Evolutionary conservation across 2,797 vertebrate genomes (phyloP).

Genomic region (Allobates femoralis): DNA sequence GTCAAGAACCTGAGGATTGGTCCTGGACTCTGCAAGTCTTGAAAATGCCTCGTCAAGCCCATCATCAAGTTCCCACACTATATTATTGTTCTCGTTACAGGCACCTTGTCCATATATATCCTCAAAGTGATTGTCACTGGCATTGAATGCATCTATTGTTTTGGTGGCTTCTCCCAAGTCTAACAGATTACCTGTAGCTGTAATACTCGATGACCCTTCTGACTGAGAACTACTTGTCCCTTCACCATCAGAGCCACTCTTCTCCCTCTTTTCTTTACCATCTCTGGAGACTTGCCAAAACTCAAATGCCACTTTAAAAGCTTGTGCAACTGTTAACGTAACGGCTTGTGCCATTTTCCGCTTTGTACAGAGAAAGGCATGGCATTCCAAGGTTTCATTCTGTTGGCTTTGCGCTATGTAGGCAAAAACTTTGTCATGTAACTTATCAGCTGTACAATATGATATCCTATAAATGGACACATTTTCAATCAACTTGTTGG

Average conservation of each 20-base stretch:
- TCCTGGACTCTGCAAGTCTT: slow-evolving; percentile 95
- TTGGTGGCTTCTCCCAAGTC: slow-evolving; percentile 86
- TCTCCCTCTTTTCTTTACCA: slow-evolving; percentile 89
- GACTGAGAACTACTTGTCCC: slow-evolving; percentile 74
- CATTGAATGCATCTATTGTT: slow-evolving; percentile 75
- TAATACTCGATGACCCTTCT: slow-evolving; percentile 74
- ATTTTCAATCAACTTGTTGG: slow-evolving; percentile 91
- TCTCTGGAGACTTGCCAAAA: slow-evolving; percentile 95
- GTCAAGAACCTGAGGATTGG: slow-evolving; percentile 96
- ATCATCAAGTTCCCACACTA: slow-evolving; percentile 91
- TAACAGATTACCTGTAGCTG: slow-evolving; percentile 85
- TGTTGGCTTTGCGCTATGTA: slow-evolving; percentile 97
- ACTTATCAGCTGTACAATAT: too few relatives aligned
- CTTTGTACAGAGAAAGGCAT: slow-evolving; percentile 95
- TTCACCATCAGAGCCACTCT: slow-evolving; percentile 81
- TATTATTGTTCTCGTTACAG: slow-evolving; percentile 84
- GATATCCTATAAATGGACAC: slow-evolving; percentile 93
- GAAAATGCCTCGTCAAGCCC: slow-evolving; percentile 97
- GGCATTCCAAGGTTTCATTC: slow-evolving; percentile 93
- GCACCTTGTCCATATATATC: slow-evolving; percentile 77
- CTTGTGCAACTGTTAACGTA: slow-evolving; percentile 95
- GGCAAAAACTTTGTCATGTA: slow-evolving; percentile 79
- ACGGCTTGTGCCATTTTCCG: slow-evolving; percentile 97
- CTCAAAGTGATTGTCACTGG: slow-evolving; percentile 72
- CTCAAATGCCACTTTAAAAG: slow-evolving; percentile 96